A percentile compares a stretch with the other conserved stretches of the same genome.
Evolutionary conservation across 1,140 invertebrate genomes (phyloP).

Genomic region (Drosophila virilis): DNA sequence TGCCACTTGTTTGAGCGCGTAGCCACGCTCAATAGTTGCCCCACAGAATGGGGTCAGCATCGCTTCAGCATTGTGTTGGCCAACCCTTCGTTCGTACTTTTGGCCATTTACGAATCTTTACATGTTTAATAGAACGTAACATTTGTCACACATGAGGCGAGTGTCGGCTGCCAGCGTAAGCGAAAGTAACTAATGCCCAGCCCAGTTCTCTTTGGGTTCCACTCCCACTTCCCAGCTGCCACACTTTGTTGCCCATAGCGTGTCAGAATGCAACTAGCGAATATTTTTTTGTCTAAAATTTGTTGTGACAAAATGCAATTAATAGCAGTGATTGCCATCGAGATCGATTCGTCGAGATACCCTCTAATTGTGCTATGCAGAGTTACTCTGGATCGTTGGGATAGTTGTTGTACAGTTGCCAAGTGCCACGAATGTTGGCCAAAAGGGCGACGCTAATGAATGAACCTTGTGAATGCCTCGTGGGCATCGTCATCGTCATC

Average conservation of each 20-base stretch:
- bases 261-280: slow-evolving; percentile 68
- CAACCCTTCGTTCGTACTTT: slow-evolving; percentile 48
- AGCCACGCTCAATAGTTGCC: slow-evolving; percentile 30
- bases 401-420: slow-evolving; percentile 20
- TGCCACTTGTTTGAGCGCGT: slow-evolving; percentile 34
- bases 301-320: slow-evolving; percentile 79
- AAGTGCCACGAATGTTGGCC: slow-evolving; percentile 4
- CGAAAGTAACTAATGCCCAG: slow-evolving; percentile 50
- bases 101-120: slow-evolving; percentile 52
- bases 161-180: slow-evolving; percentile 30
- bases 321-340: slow-evolving; percentile 56
- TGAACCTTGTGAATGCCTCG: slow-evolving; percentile 31
- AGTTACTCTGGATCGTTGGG: slow-evolving; percentile 12
- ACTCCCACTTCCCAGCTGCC: background rate
- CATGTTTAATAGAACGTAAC: slow-evolving; percentile 81
- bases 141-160: slow-evolving; percentile 56
- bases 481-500: slow-evolving; percentile 39
- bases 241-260: slow-evolving; percentile 48
- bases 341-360: slow-evolving; percentile 44
- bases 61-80: slow-evolving; percentile 28
- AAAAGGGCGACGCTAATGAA: slow-evolving; percentile 41
- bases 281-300: slow-evolving; percentile 46
- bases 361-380: slow-evolving; percentile 45
- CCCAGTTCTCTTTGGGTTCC: background rate
- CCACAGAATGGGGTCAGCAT: slow-evolving; percentile 51